Base-by-base conservation (phyloP, 2,797 vertebrate species). In the Lateolabrax maculatus region DNA sequence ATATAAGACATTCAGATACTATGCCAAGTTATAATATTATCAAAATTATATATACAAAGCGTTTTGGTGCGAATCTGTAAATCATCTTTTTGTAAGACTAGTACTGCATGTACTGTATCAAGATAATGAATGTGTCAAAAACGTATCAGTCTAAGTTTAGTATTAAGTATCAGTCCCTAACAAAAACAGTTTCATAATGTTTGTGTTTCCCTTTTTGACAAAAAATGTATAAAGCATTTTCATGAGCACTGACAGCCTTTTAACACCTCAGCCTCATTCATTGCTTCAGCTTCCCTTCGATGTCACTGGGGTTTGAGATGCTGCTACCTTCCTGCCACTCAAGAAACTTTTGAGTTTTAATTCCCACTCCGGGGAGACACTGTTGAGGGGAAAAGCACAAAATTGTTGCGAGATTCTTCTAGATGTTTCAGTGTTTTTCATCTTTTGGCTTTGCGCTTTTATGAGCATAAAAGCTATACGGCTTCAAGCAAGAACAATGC, bases 311-410 rank as follows among this genome's bases (percentile, higher is more conserved):
- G 11, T 71, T 69, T 67, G 79, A 80, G 69, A 55, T 23, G 56
- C 75, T 9, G 69, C 73, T 84, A 37, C 72, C 57, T 75, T 81
- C 74, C 55, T 86, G 75, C 79, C 71, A 79, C 79, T 86, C 83
- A 67, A 67, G 71, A 71, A 77, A 58, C 71, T 83, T 83, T 73
- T 13, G 55, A 73, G 75, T 75, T 87, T 84, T 83, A 87, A 79
- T 78, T 77, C 84, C 83, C 71, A 69, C 83, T 87, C 75, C 51
- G 7, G 75, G 65, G 86, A 71, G 79, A 89, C 81, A 61, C 53
- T 53, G 76, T 74, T 71, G 64, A 72, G 68, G 81, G n/a, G 76
- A 71, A 81, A 81, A 75, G 79, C 71, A 49, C 55, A 69, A 46
- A 68, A 55, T 63, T 78, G 69, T 51, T 75, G 68, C 77, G 63